These are phyloP conservation scores for Isurus oxyrinchus DNA, from an alignment of 2,113 vertebrate species.

Conservation along the genomic window DNA sequence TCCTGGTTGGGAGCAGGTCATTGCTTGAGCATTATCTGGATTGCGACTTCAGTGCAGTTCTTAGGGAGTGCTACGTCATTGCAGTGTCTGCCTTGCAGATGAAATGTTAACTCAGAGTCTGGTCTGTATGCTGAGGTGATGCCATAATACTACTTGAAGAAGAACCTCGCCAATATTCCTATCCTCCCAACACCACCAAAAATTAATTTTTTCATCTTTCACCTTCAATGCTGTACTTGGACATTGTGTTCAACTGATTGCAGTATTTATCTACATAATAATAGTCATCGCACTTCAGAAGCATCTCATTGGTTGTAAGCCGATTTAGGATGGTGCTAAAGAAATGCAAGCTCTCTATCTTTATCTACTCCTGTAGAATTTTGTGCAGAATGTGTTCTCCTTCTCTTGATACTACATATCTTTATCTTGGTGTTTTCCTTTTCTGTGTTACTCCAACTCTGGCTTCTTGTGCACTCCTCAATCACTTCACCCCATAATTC, in stretches of 20 bases:
- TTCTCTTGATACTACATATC: neutral
- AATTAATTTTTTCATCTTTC: neutral
- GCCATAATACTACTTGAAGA: neutral
- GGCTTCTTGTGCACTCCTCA: neutral
- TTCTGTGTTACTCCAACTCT: neutral
- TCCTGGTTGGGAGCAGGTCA: neutral
- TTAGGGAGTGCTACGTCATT: neutral
- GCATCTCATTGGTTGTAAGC: neutral
- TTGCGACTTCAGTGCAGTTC: neutral
- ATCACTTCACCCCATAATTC: neutral
- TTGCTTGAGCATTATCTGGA: neutral
- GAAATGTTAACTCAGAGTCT: neutral
- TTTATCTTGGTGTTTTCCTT: neutral
- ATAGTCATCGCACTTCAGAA: neutral
- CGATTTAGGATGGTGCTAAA: neutral
- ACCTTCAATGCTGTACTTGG: neutral
- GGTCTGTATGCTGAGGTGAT: neutral
- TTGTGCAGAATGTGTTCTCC: neutral
- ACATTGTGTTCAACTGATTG: neutral
- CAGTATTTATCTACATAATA: neutral
- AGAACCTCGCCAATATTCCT: neutral
- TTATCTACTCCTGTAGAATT: neutral
- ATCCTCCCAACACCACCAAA: neutral
- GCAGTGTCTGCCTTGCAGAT: neutral
- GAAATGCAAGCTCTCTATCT: neutral